Evolutionary conservation across 2,113 vertebrate genomes (phyloP), one percentile per base, ranked within the genome.

Genomic region (Romanogobio albipinnatus): DNA sequence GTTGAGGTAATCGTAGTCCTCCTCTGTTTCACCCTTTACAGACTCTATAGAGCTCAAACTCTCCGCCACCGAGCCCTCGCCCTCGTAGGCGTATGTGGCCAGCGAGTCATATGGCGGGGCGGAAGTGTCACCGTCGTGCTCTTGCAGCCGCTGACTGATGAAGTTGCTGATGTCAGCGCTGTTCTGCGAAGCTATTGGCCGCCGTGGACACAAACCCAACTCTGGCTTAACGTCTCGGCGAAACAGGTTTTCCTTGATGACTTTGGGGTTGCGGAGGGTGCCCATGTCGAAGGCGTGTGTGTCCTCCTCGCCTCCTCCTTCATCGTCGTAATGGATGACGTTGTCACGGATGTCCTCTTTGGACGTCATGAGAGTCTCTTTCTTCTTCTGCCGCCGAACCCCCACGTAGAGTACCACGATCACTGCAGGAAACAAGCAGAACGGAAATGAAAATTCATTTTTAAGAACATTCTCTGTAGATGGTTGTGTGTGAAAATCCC

Each of bases 331-430:
- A 90, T 99, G 97, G 91, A 99, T 99, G 58, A 99, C 97, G 1
- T 99, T 99, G 90, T 99, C 98, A 83, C 98, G 95, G 90, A 99
- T 95, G 90, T 99, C 98, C 93, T 99, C 98, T 85, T 99, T 99
- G 33, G 98, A 99, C 0, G 98, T 99, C 98, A 99, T 99, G 64
- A 99, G 94, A 5, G 96, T 98, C 87, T 99, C 97, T 89, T 99
- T 99, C 88, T 98, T 98, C 94, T 96, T 99, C 89, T 99, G 98
- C 26, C 96, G 93, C 70, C 97, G 89, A 84, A 99, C 90, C 1
- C 97, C 97, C 76, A 99, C 94, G 0, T 99, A 99, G 59, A 99
- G 95, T n/a, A 99, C 97, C 22, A 99, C 96, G 45, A 99, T 98
- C 74, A 95, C 98, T 99, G 87, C 1, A 90, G 88, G 0, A 7